Conservation (phyloP, 2,113 vertebrate species). For the Tretioscincus oriximinensis region DNA sequence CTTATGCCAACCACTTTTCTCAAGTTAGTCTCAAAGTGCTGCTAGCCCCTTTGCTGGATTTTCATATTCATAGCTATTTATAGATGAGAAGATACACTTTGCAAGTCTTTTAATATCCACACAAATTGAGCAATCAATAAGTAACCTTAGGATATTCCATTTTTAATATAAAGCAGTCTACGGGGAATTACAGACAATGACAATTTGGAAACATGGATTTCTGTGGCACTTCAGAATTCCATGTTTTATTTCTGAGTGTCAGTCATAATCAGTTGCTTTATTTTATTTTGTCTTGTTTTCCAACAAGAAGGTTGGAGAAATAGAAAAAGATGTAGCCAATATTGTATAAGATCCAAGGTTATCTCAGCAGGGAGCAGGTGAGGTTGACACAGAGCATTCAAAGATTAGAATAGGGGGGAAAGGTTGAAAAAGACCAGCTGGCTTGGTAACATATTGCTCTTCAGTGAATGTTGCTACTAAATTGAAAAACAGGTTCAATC, state of each 20-base stretch:
- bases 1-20: too few relatives aligned
- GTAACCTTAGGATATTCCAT: neutral
- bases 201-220: neutral
- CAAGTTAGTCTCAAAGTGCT: too few relatives aligned
- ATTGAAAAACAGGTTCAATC: conserved; percentile 45
- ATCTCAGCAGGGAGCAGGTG: conserved; percentile 24
- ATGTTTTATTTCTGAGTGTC: conserved; percentile 18
- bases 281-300: conserved; percentile 9
- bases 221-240: neutral
- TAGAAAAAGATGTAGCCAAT: conserved; percentile 24
- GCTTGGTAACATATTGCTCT: conserved; percentile 10
- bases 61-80: too few relatives aligned
- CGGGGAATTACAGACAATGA: neutral
- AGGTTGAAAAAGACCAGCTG: conserved; percentile 44
- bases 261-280: neutral
- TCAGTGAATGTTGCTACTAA: conserved; percentile 36
- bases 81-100: too few relatives aligned
- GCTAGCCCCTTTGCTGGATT: too few relatives aligned
- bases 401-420: conserved; percentile 51
- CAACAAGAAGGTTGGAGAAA: conserved; percentile 20
- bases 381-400: conserved; percentile 9
- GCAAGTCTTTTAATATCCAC: too few relatives aligned
- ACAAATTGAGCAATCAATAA: neutral
- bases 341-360: neutral
- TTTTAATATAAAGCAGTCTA: neutral